Percentiles rank a stretch among this genome's conserved stretches.
Evolutionary conservation across 2,888 invertebrate genomes (phyloP).

Genomic region (Rosalia funebris): DNA sequence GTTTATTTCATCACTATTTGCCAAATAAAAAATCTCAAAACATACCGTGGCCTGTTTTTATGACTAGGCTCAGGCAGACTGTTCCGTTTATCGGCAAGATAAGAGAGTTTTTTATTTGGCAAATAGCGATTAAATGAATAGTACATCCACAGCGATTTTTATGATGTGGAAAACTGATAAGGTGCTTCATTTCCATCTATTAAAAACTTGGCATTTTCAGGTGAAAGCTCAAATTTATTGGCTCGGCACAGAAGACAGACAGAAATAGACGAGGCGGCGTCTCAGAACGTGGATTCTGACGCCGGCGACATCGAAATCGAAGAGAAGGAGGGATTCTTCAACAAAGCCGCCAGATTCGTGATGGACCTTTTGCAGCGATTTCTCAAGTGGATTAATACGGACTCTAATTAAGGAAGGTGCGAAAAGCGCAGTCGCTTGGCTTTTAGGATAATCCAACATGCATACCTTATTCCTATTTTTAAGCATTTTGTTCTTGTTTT

Average conservation of each 20-base stretch:
- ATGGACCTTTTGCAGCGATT: slow-evolving; percentile 63
- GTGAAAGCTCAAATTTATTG: too few relatives aligned
- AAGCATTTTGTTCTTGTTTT: background rate
- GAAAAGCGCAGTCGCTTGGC: slow-evolving; percentile 31
- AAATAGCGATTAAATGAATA: too few relatives aligned
- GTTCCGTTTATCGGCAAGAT: too few relatives aligned
- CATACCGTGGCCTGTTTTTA: too few relatives aligned
- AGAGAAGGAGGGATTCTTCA: slow-evolving; percentile 56
- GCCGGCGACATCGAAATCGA: slow-evolving; percentile 34
- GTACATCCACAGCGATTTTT: too few relatives aligned
- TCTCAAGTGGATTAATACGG: slow-evolving; percentile 64
- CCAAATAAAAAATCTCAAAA: too few relatives aligned
- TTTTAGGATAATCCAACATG: slow-evolving; percentile 11
- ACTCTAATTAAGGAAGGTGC: slow-evolving; percentile 49
- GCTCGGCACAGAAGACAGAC: slow-evolving; percentile 33
- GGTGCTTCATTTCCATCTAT: too few relatives aligned
- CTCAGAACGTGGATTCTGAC: slow-evolving; percentile 33
- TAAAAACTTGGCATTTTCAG: slow-evolving; percentile 5
- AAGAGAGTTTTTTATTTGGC: too few relatives aligned
- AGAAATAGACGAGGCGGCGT: slow-evolving; percentile 37
- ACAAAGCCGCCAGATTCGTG: slow-evolving; percentile 62
- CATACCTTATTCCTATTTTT: background rate
- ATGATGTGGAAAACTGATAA: too few relatives aligned
- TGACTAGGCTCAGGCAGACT: too few relatives aligned
- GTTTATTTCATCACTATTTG: too few relatives aligned